These are phyloP conservation scores for Thripadectes ignobilis DNA, from an alignment of 2,797 vertebrate species.

Conservation along the genomic window DNA sequence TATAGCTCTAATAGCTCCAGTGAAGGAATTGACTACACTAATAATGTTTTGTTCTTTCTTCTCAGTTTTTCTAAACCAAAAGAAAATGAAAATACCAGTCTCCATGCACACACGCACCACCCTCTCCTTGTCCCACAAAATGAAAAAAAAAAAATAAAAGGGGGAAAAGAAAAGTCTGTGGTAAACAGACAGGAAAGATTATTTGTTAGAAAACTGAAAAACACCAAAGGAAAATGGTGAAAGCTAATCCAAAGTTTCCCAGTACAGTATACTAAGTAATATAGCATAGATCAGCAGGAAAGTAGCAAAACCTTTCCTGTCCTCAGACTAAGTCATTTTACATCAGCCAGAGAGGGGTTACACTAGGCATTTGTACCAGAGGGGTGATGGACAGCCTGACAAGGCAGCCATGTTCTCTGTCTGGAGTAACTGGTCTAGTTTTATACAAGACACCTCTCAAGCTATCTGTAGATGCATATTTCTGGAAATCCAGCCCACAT, in stretches of 20 bases:
- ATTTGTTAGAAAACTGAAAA: neutral
- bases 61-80: neutral
- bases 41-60: conserved; percentile 7
- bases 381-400: neutral
- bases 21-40: neutral
- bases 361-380: neutral
- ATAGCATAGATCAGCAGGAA: neutral
- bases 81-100: neutral
- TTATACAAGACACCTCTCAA: neutral
- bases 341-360: neutral
- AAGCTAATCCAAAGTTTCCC: neutral
- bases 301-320: neutral
- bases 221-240: neutral
- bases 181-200: neutral
- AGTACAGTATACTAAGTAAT: neutral
- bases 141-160: fast-evolving
- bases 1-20: neutral
- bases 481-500: neutral
- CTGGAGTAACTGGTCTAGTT: neutral
- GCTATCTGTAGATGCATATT: neutral
- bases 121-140: fast-evolving
- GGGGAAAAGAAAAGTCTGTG: neutral
- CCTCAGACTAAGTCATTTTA: neutral
- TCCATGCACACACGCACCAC: fast-evolving
- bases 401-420: neutral